Percentiles rank a stretch among this genome's conserved stretches.
These are phyloP conservation scores for Polia nebulosa DNA, from an alignment of 2,888 invertebrate genomes.

Conservation along the genomic window DNA sequence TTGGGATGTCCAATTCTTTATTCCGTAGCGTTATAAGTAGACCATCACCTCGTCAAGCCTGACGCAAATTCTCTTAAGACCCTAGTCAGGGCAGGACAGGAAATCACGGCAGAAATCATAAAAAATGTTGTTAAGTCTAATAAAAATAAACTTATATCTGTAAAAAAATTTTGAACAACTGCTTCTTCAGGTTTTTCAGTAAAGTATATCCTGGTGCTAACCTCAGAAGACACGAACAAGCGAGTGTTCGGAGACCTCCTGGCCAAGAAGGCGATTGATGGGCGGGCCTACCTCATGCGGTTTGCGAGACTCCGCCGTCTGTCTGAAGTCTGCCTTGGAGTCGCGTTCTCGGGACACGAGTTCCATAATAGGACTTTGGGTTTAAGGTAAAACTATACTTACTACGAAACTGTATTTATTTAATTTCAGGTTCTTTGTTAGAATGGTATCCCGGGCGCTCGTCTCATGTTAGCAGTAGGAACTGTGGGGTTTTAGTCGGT, in stretches of 20 bases:
- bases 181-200: conserved; percentile 84
- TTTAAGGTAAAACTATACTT: conserved; percentile 74
- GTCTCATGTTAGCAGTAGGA: too few relatives aligned
- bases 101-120: not conserved
- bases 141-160: not conserved
- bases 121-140: not conserved
- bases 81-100: not conserved
- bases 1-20: too few relatives aligned
- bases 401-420: not conserved
- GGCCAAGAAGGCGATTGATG: conserved; percentile 75
- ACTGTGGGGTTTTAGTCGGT: too few relatives aligned
- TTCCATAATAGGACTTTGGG: conserved; percentile 87
- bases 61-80: not conserved
- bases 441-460: too few relatives aligned
- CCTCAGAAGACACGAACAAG: conserved; percentile 81
- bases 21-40: not conserved
- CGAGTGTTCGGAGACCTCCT: conserved; percentile 83
- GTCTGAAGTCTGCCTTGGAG: conserved; percentile 88
- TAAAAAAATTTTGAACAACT: not conserved
- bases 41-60: not conserved
- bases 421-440: not conserved
- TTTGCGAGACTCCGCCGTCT: conserved; percentile 85
- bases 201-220: conserved; percentile 87
- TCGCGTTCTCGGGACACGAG: conserved; percentile 89
- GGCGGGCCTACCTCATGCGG: conserved; percentile 82